A percentile compares a stretch with the other conserved stretches of the same genome.
Evolutionary conservation across 2,113 vertebrate species (phyloP).

Genomic region (Gavialis gangeticus): DNA sequence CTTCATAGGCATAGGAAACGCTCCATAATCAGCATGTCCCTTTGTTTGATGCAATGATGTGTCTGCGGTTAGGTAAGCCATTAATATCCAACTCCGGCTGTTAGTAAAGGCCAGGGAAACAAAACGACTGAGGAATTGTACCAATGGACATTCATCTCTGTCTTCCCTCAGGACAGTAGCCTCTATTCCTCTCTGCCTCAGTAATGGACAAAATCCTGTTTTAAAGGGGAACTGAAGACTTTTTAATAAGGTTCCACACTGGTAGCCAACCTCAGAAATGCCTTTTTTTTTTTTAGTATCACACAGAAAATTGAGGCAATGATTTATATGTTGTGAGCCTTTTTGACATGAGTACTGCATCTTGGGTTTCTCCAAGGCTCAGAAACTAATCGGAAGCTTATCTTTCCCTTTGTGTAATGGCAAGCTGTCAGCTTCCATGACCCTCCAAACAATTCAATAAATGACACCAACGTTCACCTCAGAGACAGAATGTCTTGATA

Average conservation of each 20-base stretch:
- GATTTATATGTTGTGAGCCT: slow-evolving; percentile 58
- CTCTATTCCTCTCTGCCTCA: slow-evolving; percentile 25
- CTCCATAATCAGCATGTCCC: accelerated
- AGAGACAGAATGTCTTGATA: slow-evolving; percentile 7
- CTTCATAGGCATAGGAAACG: not conserved
- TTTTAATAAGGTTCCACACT: slow-evolving; percentile 33
- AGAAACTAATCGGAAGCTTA: slow-evolving; percentile 59
- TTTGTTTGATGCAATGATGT: not conserved
- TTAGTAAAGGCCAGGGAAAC: slow-evolving; percentile 41
- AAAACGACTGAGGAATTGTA: slow-evolving; percentile 19
- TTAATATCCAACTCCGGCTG: not conserved
- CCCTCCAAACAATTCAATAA: slow-evolving; percentile 57
- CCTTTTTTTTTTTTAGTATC: not conserved
- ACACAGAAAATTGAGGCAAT: slow-evolving; percentile 58
- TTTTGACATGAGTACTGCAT: slow-evolving; percentile 63
- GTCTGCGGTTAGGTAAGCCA: slow-evolving; percentile 1
- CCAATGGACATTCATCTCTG: slow-evolving; percentile 42
- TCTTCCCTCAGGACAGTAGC: not conserved
- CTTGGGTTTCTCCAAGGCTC: slow-evolving; percentile 43
- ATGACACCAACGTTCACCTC: slow-evolving; percentile 36
- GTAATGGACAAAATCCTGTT: slow-evolving; percentile 30
- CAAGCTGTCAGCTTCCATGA: slow-evolving; percentile 63
- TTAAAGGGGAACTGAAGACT: not conserved
- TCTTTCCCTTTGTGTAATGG: slow-evolving; percentile 61
- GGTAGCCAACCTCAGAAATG: not conserved